Evolutionary conservation across 2,797 vertebrate species (phyloP).

Genomic region (Cyprinella venusta): DNA sequence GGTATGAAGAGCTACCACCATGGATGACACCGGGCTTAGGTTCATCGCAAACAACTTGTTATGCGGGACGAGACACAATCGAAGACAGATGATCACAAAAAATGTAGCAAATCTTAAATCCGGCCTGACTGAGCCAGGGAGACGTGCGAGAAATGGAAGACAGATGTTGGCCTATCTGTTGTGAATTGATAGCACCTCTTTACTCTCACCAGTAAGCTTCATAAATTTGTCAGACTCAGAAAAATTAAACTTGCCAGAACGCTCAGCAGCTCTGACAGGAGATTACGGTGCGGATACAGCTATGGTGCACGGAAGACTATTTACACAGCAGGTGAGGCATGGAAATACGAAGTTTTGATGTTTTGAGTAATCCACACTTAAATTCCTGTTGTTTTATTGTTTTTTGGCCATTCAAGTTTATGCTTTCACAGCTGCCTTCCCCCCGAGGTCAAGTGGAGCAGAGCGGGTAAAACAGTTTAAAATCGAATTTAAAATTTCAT

Average conservation of each 20-base stretch:
- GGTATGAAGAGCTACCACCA: slow-evolving; percentile 5
- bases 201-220: slow-evolving; percentile 49
- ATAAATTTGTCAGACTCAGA: slow-evolving; percentile 52
- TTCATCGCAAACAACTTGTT: slow-evolving; percentile 29
- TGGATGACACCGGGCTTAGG: slow-evolving; percentile 3
- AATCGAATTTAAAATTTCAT: neutral
- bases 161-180: slow-evolving; percentile 59
- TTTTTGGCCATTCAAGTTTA: neutral
- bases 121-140: slow-evolving; percentile 39
- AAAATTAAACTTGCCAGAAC: slow-evolving; percentile 5
- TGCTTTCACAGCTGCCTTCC: slow-evolving; percentile 7
- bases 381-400: slow-evolving; percentile 22
- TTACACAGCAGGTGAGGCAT: neutral
- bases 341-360: neutral
- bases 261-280: slow-evolving; percentile 17
- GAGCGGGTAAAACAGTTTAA: neutral
- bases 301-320: slow-evolving; percentile 5
- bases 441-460: neutral
- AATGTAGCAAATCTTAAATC: slow-evolving; percentile 40
- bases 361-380: neutral
- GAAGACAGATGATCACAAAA: slow-evolving; percentile 50
- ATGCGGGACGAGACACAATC: slow-evolving; percentile 2
- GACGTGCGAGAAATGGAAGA: slow-evolving; percentile 52
- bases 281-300: neutral
- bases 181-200: slow-evolving; percentile 60